A percentile compares a stretch with the other conserved stretches of the same genome.
Evolutionary conservation across 2,113 vertebrate genomes (phyloP).

Genomic region (Dasypus novemcinctus): DNA sequence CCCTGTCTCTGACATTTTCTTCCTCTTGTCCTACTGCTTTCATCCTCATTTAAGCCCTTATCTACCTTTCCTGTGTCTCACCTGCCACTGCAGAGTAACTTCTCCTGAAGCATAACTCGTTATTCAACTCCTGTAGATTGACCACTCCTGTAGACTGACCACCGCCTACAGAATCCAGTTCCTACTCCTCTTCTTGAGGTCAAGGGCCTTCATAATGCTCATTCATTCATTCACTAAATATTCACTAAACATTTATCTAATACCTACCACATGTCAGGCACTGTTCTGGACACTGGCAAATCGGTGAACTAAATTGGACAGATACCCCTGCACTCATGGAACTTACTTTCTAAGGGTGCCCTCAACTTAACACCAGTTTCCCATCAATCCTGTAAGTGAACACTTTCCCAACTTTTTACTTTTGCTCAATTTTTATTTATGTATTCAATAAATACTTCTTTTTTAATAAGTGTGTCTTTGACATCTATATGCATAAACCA

Average conservation of each 20-base stretch:
- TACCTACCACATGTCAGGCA: not conserved
- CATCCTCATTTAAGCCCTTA: not conserved
- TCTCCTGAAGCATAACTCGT: not conserved
- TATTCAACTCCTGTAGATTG: not conserved
- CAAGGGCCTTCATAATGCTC: not conserved
- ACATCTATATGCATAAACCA: not conserved
- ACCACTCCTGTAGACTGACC: not conserved
- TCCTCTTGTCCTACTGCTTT: not conserved
- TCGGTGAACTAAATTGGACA: not conserved
- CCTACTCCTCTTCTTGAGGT: not conserved
- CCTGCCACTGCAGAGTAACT: not conserved
- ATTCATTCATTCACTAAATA: not conserved
- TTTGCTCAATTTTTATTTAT: not conserved
- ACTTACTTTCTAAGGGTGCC: not conserved
- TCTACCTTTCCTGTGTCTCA: not conserved
- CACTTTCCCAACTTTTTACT: not conserved
- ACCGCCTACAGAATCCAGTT: not conserved
- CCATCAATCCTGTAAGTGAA: not conserved
- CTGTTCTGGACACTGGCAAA: not conserved
- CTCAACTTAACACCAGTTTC: not conserved
- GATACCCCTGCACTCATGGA: rapidly evolving
- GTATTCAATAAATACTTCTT: not conserved
- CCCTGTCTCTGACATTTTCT: constrained; percentile 14
- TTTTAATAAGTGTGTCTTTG: not conserved
- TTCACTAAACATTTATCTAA: too few species aligned